These are phyloP conservation scores for Azorinus chamasolen DNA, from an alignment of 2,888 invertebrate genomes.

Conservation along the genomic window DNA sequence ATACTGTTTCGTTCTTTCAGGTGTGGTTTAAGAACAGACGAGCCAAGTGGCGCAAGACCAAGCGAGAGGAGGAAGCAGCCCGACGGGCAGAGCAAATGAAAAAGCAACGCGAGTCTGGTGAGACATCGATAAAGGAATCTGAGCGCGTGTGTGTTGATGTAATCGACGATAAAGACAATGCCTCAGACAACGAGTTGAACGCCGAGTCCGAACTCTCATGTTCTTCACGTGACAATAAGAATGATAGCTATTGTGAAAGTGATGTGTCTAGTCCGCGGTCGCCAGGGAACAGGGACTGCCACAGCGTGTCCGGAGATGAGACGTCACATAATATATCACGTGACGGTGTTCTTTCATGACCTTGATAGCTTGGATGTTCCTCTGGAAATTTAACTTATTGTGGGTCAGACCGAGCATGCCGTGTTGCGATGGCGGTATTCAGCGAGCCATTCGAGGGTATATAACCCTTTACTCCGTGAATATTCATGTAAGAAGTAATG, in stretches of 20 bases:
- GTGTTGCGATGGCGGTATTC: no score
- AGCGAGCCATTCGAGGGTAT: no score
- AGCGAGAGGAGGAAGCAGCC: constrained; percentile 89
- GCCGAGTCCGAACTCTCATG: constrained; percentile 51
- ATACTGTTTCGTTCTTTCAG: constrained; percentile 88
- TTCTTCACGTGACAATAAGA: constrained; percentile 56
- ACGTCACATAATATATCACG: constrained; percentile 43
- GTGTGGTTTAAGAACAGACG: constrained; percentile 99
- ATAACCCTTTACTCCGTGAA: no score
- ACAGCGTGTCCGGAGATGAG: constrained; percentile 51
- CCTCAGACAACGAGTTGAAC: constrained; percentile 48
- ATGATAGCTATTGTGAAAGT: constrained; percentile 65
- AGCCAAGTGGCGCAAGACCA: constrained; percentile 98
- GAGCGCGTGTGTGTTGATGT: constrained; percentile 62
- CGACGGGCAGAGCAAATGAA: constrained; percentile 54
- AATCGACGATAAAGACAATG: constrained; percentile 52
- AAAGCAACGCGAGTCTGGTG: constrained; percentile 17
- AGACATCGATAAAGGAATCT: constrained; percentile 27
- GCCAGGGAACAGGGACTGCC: constrained; percentile 47
- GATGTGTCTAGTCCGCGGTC: constrained; percentile 62
- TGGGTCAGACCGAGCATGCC: no score
- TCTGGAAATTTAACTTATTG: no score
- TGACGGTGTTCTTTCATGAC: constrained; percentile 40
- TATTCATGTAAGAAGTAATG: no score
- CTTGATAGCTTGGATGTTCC: not conserved